A percentile compares a stretch with the other conserved stretches of the same genome.
Evolutionary conservation across 2,797 vertebrate genomes (phyloP).

Genomic region (Sardinella longiceps): DNA sequence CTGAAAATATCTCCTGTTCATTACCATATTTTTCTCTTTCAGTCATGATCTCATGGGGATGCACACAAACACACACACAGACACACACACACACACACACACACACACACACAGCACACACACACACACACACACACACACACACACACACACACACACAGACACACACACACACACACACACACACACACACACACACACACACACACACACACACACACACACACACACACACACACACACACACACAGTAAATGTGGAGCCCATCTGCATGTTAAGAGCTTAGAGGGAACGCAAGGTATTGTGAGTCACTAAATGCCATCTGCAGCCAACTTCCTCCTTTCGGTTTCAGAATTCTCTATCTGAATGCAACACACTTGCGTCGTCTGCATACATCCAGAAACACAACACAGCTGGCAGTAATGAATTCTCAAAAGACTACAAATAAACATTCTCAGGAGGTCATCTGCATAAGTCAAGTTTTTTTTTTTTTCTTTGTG

Average conservation of each 20-base stretch:
- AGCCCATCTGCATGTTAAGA: constrained; percentile 13
- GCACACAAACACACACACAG: background rate
- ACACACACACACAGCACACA: too few relatives aligned
- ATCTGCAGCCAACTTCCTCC: constrained; percentile 11
- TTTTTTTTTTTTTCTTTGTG: background rate
- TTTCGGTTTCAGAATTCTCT: background rate
- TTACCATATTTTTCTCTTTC: background rate
- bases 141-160: constrained; percentile 19
- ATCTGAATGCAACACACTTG: background rate
- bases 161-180: constrained; percentile 18
- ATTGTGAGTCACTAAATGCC: background rate
- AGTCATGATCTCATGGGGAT: background rate
- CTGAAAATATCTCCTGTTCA: background rate
- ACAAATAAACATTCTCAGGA: constrained; percentile 11
- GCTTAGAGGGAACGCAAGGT: background rate
- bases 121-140: background rate
- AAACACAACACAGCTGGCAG: background rate
- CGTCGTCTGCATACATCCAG: background rate
- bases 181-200: background rate
- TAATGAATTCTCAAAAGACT: background rate
- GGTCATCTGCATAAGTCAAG: background rate
- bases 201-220: constrained; percentile 8
- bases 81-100: too few relatives aligned
- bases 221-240: constrained; percentile 22
- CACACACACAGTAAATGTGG: background rate